Conservation (phyloP, 2,797 vertebrate species). For the Sebastes hopkinsi region DNA sequence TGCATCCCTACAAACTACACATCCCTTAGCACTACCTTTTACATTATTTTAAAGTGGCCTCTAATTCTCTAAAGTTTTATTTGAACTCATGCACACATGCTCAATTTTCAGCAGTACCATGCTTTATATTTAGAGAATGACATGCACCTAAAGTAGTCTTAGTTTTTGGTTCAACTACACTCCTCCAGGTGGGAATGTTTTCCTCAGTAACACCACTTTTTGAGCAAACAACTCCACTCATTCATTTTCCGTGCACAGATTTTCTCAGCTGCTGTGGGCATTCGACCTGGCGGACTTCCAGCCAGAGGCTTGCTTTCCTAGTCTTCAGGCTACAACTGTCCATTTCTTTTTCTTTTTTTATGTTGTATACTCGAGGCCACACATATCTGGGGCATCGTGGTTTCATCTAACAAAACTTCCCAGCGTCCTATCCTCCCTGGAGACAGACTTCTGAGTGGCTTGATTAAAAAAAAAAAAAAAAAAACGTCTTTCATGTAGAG, state of each 20-base stretch:
- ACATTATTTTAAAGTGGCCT: background rate
- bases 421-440: conserved; percentile 56
- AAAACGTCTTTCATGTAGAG: conserved; percentile 52
- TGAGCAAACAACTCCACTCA: background rate
- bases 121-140: background rate
- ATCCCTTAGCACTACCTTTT: background rate
- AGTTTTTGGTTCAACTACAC: background rate
- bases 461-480: conserved; percentile 50
- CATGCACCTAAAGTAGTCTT: background rate
- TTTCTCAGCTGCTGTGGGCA: conserved; percentile 9
- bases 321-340: conserved; percentile 29
- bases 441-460: conserved; percentile 45
- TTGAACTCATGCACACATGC: background rate
- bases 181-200: background rate
- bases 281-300: conserved; percentile 21
- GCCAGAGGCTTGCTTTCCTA: conserved; percentile 20
- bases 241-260: conserved; percentile 2
- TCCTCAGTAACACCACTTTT: background rate
- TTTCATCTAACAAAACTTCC: conserved; percentile 66
- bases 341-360: conserved; percentile 17
- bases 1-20: background rate
- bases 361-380: conserved; percentile 7
- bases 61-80: too few relatives aligned
- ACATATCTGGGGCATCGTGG: conserved; percentile 54
- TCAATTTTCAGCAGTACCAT: background rate